Conservation (phyloP, 2,113 vertebrate species). For the Carettochelys insculpta region DNA sequence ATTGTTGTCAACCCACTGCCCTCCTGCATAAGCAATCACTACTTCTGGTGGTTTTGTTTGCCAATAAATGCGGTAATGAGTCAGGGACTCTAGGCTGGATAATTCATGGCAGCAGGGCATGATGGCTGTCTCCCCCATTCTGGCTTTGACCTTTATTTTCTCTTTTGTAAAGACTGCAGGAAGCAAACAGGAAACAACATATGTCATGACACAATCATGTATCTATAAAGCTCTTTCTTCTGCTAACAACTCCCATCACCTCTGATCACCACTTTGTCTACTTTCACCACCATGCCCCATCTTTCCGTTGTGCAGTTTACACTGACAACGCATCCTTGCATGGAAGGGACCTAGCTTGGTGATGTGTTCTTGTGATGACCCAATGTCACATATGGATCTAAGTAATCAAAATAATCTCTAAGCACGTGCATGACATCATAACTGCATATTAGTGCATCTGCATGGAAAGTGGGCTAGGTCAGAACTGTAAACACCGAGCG, state of each 20-base stretch:
- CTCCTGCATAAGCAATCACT: constrained; percentile 40
- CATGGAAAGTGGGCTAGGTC: neutral
- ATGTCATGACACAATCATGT: neutral
- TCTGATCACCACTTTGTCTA: neutral
- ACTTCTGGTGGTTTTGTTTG: constrained; percentile 36
- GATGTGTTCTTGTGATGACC: neutral
- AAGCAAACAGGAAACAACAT: neutral
- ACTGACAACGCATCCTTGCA: neutral
- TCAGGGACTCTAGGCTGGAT: neutral
- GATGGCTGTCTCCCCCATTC: constrained; percentile 23
- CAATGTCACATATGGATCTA: neutral
- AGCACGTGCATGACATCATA: no score
- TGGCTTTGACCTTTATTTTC: constrained; percentile 35
- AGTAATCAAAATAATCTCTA: accelerated
- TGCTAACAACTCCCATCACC: neutral
- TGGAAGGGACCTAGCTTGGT: neutral
- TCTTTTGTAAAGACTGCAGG: constrained; percentile 47
- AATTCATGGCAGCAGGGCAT: constrained; percentile 64
- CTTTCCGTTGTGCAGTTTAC: neutral
- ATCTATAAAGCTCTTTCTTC: neutral
- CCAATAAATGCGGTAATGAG: constrained; percentile 68
- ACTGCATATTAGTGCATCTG: no score
- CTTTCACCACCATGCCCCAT: neutral
- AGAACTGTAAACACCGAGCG: neutral
- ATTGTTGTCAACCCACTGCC: accelerated